Conservation (phyloP, 2,888 invertebrate species). For the Drosophila tanythrix region DNA sequence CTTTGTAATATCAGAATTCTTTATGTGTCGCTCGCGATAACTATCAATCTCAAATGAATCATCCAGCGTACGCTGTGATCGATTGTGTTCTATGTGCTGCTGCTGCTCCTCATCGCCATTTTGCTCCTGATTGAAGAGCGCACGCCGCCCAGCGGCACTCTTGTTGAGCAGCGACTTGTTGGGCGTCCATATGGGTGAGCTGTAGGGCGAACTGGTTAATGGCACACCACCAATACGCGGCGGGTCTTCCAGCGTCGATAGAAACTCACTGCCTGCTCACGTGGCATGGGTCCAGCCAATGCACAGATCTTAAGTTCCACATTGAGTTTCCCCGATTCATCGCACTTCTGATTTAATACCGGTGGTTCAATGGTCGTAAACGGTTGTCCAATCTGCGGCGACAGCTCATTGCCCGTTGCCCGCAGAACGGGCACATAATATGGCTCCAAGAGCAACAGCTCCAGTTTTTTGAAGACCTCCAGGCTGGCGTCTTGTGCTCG, state of each 20-base stretch:
- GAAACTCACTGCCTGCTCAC: slow-evolving; percentile 89
- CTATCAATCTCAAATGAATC: slow-evolving; percentile 57
- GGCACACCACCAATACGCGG: slow-evolving; percentile 86
- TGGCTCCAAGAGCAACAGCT: slow-evolving; percentile 88
- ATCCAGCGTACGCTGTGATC: slow-evolving; percentile 11
- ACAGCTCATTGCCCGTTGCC: slow-evolving; percentile 90
- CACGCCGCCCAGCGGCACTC: slow-evolving; percentile 40
- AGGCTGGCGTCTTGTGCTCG: slow-evolving; percentile 86
- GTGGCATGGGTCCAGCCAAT: slow-evolving; percentile 96
- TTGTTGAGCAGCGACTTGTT: slow-evolving; percentile 39
- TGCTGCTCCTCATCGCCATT: slow-evolving; percentile 7
- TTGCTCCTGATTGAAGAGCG: slow-evolving; percentile 60
- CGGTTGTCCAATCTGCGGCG: slow-evolving; percentile 91
- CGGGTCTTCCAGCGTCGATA: slow-evolving; percentile 94
- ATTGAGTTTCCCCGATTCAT: slow-evolving; percentile 88
- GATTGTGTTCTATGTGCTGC: slow-evolving; percentile 55
- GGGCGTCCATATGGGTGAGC: slow-evolving; percentile 68
- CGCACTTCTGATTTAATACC: slow-evolving; percentile 85
- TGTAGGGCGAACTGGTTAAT: slow-evolving; percentile 63
- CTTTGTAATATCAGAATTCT: slow-evolving; percentile 91
- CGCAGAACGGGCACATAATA: slow-evolving; percentile 96
- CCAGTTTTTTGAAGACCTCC: slow-evolving; percentile 86
- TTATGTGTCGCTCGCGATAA: slow-evolving; percentile 84
- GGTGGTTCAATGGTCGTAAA: slow-evolving; percentile 90
- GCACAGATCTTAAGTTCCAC: slow-evolving; percentile 92